Base-by-base conservation (phyloP, 2,888 invertebrate genomes). In the Baccha elongata region DNA sequence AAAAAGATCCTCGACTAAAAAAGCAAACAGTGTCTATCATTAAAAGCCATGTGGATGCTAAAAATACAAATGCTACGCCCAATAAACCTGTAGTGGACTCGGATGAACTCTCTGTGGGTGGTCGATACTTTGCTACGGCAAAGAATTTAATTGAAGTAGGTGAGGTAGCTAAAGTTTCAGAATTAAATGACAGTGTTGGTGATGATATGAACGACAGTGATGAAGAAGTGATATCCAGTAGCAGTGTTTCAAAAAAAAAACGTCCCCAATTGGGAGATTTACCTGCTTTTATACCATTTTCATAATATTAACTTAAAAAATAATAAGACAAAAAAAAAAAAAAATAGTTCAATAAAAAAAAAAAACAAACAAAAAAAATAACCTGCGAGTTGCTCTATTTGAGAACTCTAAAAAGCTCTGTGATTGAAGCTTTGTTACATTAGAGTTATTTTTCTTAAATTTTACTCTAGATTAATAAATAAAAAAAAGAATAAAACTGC, bases 241-340 rank as follows among this genome's bases (percentile, higher is more conserved):
- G 44, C 48, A 60, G 69, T 64, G 53, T 67, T 40, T 65, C 40
- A 26, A 86, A 53, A 53, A 75, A 29, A 65, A 71, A 13, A 40
- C 86, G 90, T n/a, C 89, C 88, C 0, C 89, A 89, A 79, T 80
- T 91, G 17, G 91, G 91, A 5, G 84, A 85, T 7, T 78, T 91
- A 60, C 91, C 91, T 19, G 86, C 91, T 15, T 91, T 88, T 86
- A 91, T 91, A 86, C 91, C 91, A 13, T 86, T 90, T 71, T 87
- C 85, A 83, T 87, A 67, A 85, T 55, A 60, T 52, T 46, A 60
- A 23, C 35, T 62, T 48, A 6, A 32, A 32, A 5, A n/a, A n/a
- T 21, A 42, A 11, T 32, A n/a, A 15, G 23, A 65, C 3, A 64
- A 32, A 37, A 40, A 1, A 8, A 17, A n/a, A 21, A 67, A 35